phyloP scores from a whole-genome alignment of 2,113 vertebrate genomes.

The Pandion haliaetus region DNA sequence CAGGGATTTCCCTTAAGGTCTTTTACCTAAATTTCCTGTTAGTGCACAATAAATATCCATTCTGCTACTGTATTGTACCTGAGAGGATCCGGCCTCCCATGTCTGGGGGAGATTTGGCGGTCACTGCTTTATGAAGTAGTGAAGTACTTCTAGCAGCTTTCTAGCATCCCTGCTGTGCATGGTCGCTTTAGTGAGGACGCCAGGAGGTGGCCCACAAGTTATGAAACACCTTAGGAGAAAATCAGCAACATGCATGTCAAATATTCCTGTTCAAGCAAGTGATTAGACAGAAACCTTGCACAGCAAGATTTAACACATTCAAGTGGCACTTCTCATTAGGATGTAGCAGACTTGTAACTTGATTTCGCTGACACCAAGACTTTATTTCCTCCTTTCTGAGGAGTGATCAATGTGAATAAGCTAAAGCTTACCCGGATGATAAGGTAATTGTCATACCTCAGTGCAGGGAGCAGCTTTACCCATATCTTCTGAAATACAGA shows the following conservation, averaged over 20 bases:
- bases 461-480: background rate
- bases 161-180: background rate
- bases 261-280: background rate
- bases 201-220: background rate
- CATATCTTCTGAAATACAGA: background rate
- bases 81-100: background rate
- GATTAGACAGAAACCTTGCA: background rate
- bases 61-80: background rate
- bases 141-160: background rate
- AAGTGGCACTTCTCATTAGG: background rate
- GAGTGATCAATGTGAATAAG: background rate
- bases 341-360: background rate
- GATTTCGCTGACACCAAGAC: background rate
- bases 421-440: background rate
- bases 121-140: background rate
- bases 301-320: background rate
- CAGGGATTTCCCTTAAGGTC: background rate
- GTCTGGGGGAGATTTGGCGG: background rate
- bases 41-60: background rate
- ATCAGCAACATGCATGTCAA: background rate
- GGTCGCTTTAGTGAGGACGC: background rate
- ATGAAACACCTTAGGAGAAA: constrained; percentile 45
- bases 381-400: constrained; percentile 8
- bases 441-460: background rate
- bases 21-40: background rate